Percentiles rank a stretch among this genome's conserved stretches.
These are phyloP conservation scores for Lycaon pictus DNA, from an alignment of 2,113 vertebrate species.

Conservation along the genomic window DNA sequence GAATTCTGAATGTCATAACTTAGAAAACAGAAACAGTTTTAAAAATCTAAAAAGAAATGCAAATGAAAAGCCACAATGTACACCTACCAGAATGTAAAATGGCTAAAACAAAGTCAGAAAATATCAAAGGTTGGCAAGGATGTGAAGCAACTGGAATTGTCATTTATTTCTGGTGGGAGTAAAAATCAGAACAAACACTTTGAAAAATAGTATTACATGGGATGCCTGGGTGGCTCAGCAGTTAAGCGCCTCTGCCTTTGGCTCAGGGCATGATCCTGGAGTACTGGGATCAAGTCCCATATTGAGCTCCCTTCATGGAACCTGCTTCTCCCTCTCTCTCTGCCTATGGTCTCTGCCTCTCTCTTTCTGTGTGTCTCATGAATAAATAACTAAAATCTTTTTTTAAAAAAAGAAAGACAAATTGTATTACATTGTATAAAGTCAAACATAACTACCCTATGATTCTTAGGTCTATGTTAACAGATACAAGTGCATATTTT, in stretches of 20 bases:
- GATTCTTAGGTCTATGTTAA: not conserved
- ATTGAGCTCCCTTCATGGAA: too few relatives aligned
- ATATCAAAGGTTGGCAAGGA: conserved; percentile 12
- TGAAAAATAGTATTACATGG: not conserved
- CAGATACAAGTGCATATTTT: not conserved
- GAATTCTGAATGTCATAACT: conserved; percentile 42
- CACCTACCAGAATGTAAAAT: not conserved
- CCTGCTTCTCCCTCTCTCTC: too few relatives aligned
- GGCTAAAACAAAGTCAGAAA: conserved; percentile 1
- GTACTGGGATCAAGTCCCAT: too few relatives aligned
- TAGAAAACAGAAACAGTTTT: conserved; percentile 15
- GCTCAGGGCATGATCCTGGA: too few relatives aligned
- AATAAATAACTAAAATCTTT: too few relatives aligned
- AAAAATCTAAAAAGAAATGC: conserved; percentile 7
- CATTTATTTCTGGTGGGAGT: not conserved
- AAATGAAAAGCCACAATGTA: conserved; percentile 14
- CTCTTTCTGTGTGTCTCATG: too few relatives aligned
- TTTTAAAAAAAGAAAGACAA: not conserved
- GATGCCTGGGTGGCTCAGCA: too few relatives aligned
- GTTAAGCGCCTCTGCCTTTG: too few relatives aligned
- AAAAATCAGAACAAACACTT: conserved; percentile 31
- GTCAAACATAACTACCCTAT: not conserved
- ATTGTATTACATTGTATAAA: not conserved
- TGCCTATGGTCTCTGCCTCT: too few relatives aligned
- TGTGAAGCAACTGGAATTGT: not conserved